These are phyloP conservation scores for Pseudomugil gertrudae DNA, from an alignment of 2,797 vertebrate genomes.

Conservation along the genomic window DNA sequence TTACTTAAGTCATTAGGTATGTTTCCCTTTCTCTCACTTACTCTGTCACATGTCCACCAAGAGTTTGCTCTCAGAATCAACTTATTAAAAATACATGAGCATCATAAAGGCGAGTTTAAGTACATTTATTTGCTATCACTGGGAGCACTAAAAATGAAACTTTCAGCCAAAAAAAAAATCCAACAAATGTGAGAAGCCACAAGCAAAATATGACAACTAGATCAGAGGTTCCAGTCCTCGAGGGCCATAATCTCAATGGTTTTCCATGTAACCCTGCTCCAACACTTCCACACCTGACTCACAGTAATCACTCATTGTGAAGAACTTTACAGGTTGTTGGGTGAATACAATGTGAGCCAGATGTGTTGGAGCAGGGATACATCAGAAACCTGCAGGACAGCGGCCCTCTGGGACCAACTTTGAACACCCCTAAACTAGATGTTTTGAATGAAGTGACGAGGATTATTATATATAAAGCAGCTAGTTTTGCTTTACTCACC, in stretches of 20 bases:
- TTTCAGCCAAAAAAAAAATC: neutral
- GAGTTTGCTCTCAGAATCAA: conserved; percentile 21
- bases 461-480: neutral
- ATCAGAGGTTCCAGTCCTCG: no score
- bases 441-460: neutral
- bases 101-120: conserved; percentile 14
- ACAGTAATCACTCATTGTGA: no score
- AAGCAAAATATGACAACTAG: no score
- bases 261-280: no score
- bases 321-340: no score
- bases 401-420: no score
- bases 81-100: neutral
- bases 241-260: no score
- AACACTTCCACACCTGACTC: no score
- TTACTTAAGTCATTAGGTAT: conserved; percentile 31
- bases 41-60: neutral
- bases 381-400: no score
- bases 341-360: no score
- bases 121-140: conserved; percentile 4
- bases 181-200: neutral
- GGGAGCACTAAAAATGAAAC: neutral
- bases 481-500: conserved; percentile 80
- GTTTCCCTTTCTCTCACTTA: neutral
- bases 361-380: no score
- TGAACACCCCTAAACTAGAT: no score